phyloP scores from a whole-genome alignment of 2,888 invertebrate species.

The Heliconius erato region DNA sequence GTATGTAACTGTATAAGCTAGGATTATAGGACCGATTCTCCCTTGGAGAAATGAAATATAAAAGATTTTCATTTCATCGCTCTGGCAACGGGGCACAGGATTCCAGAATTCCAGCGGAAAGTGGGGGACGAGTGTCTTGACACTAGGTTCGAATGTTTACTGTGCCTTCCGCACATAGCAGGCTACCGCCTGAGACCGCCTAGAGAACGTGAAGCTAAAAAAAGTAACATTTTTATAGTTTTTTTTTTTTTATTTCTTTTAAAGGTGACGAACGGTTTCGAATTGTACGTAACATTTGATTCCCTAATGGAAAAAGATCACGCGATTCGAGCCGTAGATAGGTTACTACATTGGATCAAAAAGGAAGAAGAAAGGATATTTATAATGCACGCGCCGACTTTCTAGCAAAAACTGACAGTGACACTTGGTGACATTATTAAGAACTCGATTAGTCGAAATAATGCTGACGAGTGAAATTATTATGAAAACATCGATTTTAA shows the following conservation, averaged over 20 bases:
- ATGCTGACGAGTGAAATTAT: constrained; percentile 55
- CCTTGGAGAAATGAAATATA: too few species aligned
- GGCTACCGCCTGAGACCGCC: too few species aligned
- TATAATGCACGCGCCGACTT: constrained; percentile 93
- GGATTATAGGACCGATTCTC: too few species aligned
- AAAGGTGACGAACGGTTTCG: constrained; percentile 95
- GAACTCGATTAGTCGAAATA: constrained; percentile 65
- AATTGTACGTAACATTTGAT: constrained; percentile 96
- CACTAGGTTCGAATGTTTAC: too few species aligned
- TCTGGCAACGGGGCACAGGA: too few species aligned
- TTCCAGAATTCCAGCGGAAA: too few species aligned
- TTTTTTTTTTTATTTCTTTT: constrained; percentile 53
- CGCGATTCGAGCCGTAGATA: constrained; percentile 94
- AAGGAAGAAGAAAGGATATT: constrained; percentile 96
- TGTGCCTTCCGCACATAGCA: too few species aligned
- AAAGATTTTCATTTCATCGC: too few species aligned
- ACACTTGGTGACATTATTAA: constrained; percentile 68
- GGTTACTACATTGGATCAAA: constrained; percentile 96
- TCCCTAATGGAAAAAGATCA: constrained; percentile 94
- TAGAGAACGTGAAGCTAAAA: too few species aligned
- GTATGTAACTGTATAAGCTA: too few species aligned
- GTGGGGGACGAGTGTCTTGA: too few species aligned
- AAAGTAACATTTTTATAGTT: neutral
- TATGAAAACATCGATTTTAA: constrained; percentile 2
- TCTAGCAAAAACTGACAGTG: constrained; percentile 83